Evolutionary conservation across 1,140 invertebrate species (phyloP).

Genomic region (Hylaeus volcanicus): DNA sequence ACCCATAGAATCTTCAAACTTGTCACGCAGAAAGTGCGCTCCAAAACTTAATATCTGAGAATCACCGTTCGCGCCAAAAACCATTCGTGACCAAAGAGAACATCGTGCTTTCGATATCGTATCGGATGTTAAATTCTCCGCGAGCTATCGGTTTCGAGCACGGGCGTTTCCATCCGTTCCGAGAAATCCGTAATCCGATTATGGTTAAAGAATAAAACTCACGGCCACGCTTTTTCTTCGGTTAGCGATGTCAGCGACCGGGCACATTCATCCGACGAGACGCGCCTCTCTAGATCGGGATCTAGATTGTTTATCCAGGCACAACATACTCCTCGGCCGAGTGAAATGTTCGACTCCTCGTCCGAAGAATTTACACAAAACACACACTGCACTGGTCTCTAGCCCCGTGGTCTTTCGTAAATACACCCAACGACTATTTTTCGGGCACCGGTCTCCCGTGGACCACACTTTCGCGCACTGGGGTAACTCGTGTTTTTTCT

Average conservation of each 20-base stretch:
- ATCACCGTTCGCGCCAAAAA: conserved; percentile 34
- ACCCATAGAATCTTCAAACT: no score
- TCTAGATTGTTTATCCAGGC: conserved; percentile 42
- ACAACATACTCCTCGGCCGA: conserved; percentile 23
- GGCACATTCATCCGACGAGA: conserved; percentile 21
- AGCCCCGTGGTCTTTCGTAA: background rate
- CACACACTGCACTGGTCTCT: background rate
- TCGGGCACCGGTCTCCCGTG: background rate
- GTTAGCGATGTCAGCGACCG: conserved; percentile 37
- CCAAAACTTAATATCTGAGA: background rate
- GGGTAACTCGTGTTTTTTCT: background rate
- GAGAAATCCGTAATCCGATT: conserved; percentile 31
- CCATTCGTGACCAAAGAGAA: background rate
- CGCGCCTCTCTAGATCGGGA: background rate
- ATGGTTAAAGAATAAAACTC: conserved; percentile 47
- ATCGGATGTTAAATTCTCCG: conserved; percentile 10
- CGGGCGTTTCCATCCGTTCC: background rate
- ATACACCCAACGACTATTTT: background rate
- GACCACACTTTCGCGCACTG: conserved; percentile 20
- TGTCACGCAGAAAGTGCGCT: conserved; percentile 2
- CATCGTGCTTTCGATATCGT: background rate
- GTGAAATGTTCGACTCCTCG: conserved; percentile 14
- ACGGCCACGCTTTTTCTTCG: conserved; percentile 41
- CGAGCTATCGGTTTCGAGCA: background rate
- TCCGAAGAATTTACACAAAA: background rate